phyloP scores from a whole-genome alignment of 2,888 invertebrate species.

The Hirudinaria manillensis region DNA sequence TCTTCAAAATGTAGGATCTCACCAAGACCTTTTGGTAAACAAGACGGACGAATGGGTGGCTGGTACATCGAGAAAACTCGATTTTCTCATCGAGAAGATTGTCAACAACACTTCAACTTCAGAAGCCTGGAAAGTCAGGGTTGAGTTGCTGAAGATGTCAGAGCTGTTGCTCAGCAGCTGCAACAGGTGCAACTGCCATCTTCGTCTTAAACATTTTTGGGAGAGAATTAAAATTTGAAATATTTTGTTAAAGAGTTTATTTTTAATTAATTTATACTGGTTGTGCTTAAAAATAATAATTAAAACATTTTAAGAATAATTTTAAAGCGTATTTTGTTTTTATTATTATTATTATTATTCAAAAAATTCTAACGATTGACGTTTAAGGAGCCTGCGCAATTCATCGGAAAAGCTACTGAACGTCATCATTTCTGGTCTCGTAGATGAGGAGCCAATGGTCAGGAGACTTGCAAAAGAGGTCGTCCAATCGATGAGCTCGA shows the following conservation, averaged over 20 bases:
- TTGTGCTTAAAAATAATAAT: no score
- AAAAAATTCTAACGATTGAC: neutral
- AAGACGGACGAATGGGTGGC: neutral
- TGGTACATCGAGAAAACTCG: neutral
- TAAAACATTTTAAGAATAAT: no score
- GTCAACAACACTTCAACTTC: neutral
- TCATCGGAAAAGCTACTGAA: neutral
- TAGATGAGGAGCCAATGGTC: neutral
- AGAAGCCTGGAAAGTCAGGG: neutral
- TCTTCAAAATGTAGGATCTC: no score
- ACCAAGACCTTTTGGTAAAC: neutral
- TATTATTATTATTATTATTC: neutral
- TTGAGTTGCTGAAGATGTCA: neutral
- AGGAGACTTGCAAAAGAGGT: neutral
- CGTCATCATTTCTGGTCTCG: constrained; percentile 10
- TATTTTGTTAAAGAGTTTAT: neutral
- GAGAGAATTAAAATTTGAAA: neutral
- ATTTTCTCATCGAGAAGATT: neutral
- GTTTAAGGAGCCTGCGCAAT: neutral
- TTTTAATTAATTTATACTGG: no score
- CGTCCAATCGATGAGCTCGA: neutral
- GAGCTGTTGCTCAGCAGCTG: neutral
- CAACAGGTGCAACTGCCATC: neutral
- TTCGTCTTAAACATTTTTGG: neutral
- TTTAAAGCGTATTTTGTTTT: no score